These are phyloP conservation scores for Syrphus vitripennis DNA, from an alignment of 2,888 invertebrate species.

Conservation along the genomic window DNA sequence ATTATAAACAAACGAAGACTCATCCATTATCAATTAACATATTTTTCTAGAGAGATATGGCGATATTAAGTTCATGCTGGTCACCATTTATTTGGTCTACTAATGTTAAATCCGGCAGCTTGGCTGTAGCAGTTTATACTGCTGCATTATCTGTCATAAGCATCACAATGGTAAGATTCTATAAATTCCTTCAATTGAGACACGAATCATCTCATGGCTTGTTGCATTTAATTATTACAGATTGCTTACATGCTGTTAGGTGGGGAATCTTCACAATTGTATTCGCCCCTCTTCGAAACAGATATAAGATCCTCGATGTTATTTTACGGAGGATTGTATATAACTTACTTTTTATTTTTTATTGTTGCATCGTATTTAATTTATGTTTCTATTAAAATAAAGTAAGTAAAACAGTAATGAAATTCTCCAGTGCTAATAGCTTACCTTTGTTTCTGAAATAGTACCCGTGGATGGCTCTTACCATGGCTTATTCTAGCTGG, in stretches of 20 bases:
- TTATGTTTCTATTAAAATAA: slow-evolving; percentile 78
- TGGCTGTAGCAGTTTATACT: slow-evolving; percentile 90
- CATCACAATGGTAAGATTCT: slow-evolving; percentile 83
- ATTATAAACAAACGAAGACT: not conserved
- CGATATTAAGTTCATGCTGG: slow-evolving; percentile 90
- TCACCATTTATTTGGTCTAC: slow-evolving; percentile 94
- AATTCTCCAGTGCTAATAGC: not conserved
- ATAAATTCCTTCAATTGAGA: not conserved
- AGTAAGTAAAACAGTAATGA: slow-evolving; percentile 71
- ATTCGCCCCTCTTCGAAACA: slow-evolving; percentile 94
- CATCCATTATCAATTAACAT: not conserved
- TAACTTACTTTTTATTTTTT: slow-evolving; percentile 78
- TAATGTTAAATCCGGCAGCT: slow-evolving; percentile 88
- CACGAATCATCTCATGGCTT: not conserved
- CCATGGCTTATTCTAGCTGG: slow-evolving; percentile 90
- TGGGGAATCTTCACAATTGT: slow-evolving; percentile 94
- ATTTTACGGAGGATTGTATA: slow-evolving; percentile 84
- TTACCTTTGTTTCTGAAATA: slow-evolving; percentile 79
- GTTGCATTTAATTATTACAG: slow-evolving; percentile 67
- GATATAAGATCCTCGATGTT: slow-evolving; percentile 89
- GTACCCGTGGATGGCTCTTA: slow-evolving; percentile 90
- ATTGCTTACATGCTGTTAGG: slow-evolving; percentile 90
- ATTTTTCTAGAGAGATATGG: slow-evolving; percentile 84
- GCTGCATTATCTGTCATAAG: slow-evolving; percentile 87
- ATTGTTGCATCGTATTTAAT: slow-evolving; percentile 83